These are phyloP conservation scores for Montipora capricornis DNA, from an alignment of 64 coral and sea anemone species.

Conservation along the genomic window DNA sequence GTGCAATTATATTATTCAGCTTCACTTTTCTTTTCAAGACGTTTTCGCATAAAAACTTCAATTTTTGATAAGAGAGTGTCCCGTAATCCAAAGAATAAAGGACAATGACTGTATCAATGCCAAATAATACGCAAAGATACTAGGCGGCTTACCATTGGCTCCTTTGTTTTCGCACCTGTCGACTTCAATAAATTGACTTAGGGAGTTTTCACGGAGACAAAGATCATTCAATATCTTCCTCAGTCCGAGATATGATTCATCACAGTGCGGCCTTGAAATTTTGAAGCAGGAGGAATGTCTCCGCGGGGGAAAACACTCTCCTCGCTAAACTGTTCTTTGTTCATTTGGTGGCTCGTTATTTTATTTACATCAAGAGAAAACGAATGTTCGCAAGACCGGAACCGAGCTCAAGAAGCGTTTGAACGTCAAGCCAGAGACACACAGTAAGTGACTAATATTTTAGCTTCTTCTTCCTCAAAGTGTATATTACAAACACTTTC, in stretches of 20 bases:
- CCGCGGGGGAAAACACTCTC: background rate
- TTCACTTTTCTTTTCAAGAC: too few species aligned
- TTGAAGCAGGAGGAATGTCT: background rate
- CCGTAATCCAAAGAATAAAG: background rate
- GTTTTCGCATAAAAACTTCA: too few species aligned
- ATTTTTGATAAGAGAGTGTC: too few species aligned
- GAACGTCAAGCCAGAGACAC: conserved; percentile 3
- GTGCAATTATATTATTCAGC: too few species aligned
- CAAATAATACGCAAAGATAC: background rate
- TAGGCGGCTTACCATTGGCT: conserved; percentile 5
- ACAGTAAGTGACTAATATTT: conserved; percentile 18
- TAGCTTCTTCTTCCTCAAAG: background rate
- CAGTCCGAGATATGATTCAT: background rate
- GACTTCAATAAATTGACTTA: background rate
- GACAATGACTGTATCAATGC: background rate
- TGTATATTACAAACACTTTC: background rate
- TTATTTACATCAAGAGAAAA: background rate
- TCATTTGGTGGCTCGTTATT: background rate
- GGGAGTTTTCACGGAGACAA: background rate
- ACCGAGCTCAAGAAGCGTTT: background rate
- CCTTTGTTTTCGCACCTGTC: conserved; percentile 1
- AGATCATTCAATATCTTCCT: background rate
- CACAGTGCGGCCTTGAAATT: background rate
- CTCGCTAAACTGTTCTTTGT: background rate
- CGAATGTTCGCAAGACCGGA: background rate